Evolutionary conservation across 2,797 vertebrate genomes (phyloP), one percentile per base, ranked within the genome.

Genomic region (Helarctos malayanus): DNA sequence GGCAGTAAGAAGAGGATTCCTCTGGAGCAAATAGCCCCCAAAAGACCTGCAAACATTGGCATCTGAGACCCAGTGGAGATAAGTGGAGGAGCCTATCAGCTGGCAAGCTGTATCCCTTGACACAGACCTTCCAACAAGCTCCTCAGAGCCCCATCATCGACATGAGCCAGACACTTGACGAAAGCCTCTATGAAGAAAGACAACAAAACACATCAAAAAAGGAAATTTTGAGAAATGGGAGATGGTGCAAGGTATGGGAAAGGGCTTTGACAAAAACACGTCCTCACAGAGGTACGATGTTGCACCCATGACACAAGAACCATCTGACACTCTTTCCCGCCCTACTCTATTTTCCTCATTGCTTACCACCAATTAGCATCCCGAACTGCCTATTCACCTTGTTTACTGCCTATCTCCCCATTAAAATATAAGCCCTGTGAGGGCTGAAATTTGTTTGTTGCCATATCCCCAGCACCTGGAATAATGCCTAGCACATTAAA

Each of bases 401-500:
- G 38, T 59, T 88, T 81, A 73, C 27, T 73, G 84, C 41, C 63
- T 52, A 1, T 73, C 25, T 79, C 65, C n/a, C 54, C 78, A 59
- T 14, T 47, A 75, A 89, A 81, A 82, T 59, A 75, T 9, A 89
- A 82, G 41, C 41, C 19, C 41, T 4, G 2, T 41, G n/a, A 87
- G 9, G 25, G 25, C 54, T 80, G 63, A 88, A 78, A 85, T 93
- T 71, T n/a, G 29, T 63, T 94, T 82, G 54, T 47, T 89, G 78
- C n/a, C 12, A 25, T 69, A 45, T 68, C 49, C 13, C 63, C 63
- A 88, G 29, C 27, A 56, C 47, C 69, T 65, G 78, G 49, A 94
- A 47, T 41, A 61, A 76, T 32, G 23, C 79, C 68, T 57, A 49
- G 38, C 68, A 81, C 49, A 32, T 1, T 41, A 41, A 41, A 41